Conservation (phyloP, 2,888 invertebrate species). For the Entomobrya multifasciata region DNA sequence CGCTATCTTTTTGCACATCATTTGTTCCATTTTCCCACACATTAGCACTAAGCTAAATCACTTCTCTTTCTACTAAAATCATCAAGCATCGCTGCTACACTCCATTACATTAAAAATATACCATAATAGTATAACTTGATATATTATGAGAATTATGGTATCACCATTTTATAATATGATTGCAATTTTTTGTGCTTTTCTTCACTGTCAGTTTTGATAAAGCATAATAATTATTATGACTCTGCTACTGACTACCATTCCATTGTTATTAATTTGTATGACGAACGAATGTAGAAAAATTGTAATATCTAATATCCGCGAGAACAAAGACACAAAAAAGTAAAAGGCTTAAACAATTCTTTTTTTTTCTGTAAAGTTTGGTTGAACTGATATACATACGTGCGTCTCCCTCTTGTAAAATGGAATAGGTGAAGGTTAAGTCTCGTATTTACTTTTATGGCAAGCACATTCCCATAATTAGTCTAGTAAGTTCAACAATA, state of each 20-base stretch:
- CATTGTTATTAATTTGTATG: slow-evolving; percentile 36
- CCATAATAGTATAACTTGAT: neutral
- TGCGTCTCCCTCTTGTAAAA: slow-evolving; percentile 11
- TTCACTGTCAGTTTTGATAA: slow-evolving; percentile 62
- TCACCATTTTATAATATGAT: slow-evolving; percentile 19
- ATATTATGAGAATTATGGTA: slow-evolving; percentile 30
- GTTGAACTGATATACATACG: slow-evolving; percentile 12
- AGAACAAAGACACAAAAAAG: slow-evolving; percentile 58
- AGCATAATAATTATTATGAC: slow-evolving; percentile 12
- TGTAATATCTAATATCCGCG: slow-evolving; percentile 48
- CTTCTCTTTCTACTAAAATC: slow-evolving; percentile 23
- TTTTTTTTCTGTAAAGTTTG: slow-evolving; percentile 33
- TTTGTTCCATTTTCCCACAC: slow-evolving; percentile 70
- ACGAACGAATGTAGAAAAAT: neutral
- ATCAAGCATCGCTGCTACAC: slow-evolving; percentile 18
- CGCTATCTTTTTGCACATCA: slow-evolving; percentile 68
- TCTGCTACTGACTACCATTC: neutral
- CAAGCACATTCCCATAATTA: slow-evolving; percentile 67
- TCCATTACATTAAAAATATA: neutral
- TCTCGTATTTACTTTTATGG: slow-evolving; percentile 47
- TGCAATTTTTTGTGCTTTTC: slow-evolving; percentile 13
- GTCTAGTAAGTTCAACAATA: slow-evolving; percentile 34
- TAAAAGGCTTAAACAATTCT: slow-evolving; percentile 39
- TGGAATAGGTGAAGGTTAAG: slow-evolving; percentile 68
- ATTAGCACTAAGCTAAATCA: slow-evolving; percentile 56